phyloP scores from a whole-genome alignment of 2,113 vertebrate genomes.

The Oreotragus oreotragus region DNA sequence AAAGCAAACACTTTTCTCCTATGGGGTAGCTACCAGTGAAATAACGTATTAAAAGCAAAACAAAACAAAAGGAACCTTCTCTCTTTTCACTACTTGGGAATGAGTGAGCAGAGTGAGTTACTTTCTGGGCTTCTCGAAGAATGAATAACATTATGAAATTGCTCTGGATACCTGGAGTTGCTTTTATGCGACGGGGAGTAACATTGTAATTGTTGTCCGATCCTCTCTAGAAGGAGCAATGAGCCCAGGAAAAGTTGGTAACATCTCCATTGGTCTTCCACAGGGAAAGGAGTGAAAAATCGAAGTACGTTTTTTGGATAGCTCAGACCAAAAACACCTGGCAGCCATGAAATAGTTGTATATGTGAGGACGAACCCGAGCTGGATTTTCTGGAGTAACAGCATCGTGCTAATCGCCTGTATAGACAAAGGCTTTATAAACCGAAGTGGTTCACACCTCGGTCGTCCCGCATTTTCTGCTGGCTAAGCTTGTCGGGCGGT shows the following conservation, averaged over 20 bases:
- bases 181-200: background rate
- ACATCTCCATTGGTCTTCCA: background rate
- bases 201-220: background rate
- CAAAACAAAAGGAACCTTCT: background rate
- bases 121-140: background rate
- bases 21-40: background rate
- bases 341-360: rapidly evolving
- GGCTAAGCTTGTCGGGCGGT: background rate
- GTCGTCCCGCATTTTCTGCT: background rate
- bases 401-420: background rate
- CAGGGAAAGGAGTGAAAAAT: background rate
- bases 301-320: rapidly evolving
- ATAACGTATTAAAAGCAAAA: conserved; percentile 13
- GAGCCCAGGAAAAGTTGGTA: background rate
- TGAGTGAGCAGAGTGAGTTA: background rate
- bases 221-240: background rate
- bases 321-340: background rate
- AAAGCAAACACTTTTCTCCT: conserved; percentile 53
- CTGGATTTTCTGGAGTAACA: background rate
- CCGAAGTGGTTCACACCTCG: background rate
- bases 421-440: background rate
- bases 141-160: background rate
- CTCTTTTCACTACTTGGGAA: background rate
- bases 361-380: rapidly evolving
- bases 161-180: background rate